Evolutionary conservation across 2,888 invertebrate genomes (phyloP).

Genomic region (Oscheius sp.): DNA sequence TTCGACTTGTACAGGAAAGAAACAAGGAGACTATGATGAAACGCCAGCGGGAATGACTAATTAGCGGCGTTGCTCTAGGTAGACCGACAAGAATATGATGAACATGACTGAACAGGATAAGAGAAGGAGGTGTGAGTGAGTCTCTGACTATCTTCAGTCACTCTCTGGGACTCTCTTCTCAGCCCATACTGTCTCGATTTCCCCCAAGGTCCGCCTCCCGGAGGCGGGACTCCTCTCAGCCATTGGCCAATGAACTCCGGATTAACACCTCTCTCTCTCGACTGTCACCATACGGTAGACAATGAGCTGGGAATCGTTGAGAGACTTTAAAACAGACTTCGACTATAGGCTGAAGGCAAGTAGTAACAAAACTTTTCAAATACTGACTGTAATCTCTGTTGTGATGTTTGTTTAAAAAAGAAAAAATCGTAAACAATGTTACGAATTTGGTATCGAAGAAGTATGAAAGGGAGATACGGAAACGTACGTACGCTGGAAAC

Average conservation of each 20-base stretch:
- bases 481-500: neutral
- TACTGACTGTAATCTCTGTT: no score
- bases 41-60: no score
- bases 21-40: no score
- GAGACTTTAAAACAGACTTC: neutral
- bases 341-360: neutral
- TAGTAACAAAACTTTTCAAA: no score
- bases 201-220: constrained; percentile 19
- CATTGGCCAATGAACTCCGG: constrained; percentile 34
- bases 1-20: neutral
- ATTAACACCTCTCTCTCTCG: constrained; percentile 24
- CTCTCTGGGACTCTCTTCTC: constrained; percentile 12
- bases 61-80: no score
- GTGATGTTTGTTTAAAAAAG: no score
- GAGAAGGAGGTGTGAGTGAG: constrained; percentile 28
- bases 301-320: neutral
- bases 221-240: constrained; percentile 24
- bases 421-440: no score
- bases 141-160: constrained; percentile 28
- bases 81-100: no score
- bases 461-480: no score
- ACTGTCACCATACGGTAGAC: constrained; percentile 20
- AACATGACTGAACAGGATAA: neutral
- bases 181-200: neutral
- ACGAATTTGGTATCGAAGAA: no score